Evolutionary conservation across 2,888 invertebrate genomes (phyloP), one percentile per base, ranked within the genome.

Genomic region (Aproaerema taeniolella): DNA sequence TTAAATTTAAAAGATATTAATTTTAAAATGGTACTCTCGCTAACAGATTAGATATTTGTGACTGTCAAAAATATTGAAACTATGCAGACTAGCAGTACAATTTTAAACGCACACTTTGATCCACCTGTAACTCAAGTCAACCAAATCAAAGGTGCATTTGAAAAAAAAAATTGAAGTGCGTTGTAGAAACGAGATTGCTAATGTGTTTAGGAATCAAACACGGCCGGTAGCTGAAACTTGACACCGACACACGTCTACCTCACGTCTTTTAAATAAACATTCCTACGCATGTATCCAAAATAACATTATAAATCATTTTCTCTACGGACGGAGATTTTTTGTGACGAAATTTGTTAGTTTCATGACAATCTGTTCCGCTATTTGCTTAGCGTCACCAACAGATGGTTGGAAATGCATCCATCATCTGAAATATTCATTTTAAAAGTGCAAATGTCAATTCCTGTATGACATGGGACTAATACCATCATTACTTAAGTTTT

Each of bases 361-460:
- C 72, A 67, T 80, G 77, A 80, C 85, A 78, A 79, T 81, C 83
- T 80, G 86, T 86, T 86, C 82, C 85, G 86, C 78, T 86, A 82
- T 86, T 86, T 82, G 81, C 83, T 81, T 74, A 73, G 67, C 61
- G 72, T 78, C 67, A 46, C 67, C 60, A 76, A 80, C 86, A 86
- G 73, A 83, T 85, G 85, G 67, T 52, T 43, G 50, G 46, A 43
- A 47, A 42, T 53, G 44, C 74, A 79, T 83, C 66, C 66, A 80
- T 85, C 85, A 83, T 78, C 61, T 49, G 57, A 52, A 72, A 63
- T 71, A 74, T 70, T 67, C 59, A 68, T 72, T 78, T 77, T 63
- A 59, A 61, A 55, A 56, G 58, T 52, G 58, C 50, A 55, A 50
- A 56, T 58, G 60, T 52, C 57, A 55, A 59, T 55, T 49, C 46